Evolutionary conservation across 2,113 vertebrate genomes (phyloP).

Genomic region (Trichomycterus rosablanca): DNA sequence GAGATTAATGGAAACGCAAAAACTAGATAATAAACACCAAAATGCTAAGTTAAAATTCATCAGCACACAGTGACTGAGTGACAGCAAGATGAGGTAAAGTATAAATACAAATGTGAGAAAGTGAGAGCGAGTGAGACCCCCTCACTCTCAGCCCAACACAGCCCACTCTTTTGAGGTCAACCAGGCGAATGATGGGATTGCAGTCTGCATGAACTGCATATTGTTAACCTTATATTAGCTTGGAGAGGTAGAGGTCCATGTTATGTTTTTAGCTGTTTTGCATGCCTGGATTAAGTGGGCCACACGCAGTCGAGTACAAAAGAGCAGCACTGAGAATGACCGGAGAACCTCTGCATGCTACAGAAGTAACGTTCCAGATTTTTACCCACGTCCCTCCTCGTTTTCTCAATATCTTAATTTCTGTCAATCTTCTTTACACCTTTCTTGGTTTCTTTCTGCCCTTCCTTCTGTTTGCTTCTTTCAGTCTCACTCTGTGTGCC

Average conservation of each 20-base stretch:
- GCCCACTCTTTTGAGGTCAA: conserved; percentile 77
- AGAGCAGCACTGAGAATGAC: conserved; percentile 28
- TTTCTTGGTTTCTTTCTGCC: background rate
- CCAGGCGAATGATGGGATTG: conserved; percentile 85
- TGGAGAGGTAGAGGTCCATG: conserved; percentile 55
- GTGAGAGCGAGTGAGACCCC: background rate
- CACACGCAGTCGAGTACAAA: conserved; percentile 61
- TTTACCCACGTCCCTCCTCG: background rate
- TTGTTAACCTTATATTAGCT: conserved; percentile 73
- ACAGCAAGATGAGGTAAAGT: conserved; percentile 1
- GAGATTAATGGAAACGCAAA: too few relatives aligned
- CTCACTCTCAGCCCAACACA: conserved; percentile 48
- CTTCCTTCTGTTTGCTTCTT: conserved; percentile 1
- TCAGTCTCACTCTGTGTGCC: conserved; percentile 9
- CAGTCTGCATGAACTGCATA: conserved; percentile 42
- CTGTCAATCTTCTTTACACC: conserved; percentile 16
- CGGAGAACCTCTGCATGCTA: conserved; percentile 9
- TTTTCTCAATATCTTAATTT: conserved; percentile 12
- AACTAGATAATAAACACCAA: conserved; percentile 23
- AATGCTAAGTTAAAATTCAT: conserved; percentile 27
- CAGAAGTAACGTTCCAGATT: conserved; percentile 22
- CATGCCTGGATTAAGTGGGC: conserved; percentile 62
- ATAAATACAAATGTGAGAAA: background rate
- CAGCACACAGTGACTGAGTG: conserved; percentile 5
- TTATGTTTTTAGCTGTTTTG: conserved; percentile 42